Conservation (phyloP, 2,113 vertebrate genomes). For the Procavia capensis region DNA sequence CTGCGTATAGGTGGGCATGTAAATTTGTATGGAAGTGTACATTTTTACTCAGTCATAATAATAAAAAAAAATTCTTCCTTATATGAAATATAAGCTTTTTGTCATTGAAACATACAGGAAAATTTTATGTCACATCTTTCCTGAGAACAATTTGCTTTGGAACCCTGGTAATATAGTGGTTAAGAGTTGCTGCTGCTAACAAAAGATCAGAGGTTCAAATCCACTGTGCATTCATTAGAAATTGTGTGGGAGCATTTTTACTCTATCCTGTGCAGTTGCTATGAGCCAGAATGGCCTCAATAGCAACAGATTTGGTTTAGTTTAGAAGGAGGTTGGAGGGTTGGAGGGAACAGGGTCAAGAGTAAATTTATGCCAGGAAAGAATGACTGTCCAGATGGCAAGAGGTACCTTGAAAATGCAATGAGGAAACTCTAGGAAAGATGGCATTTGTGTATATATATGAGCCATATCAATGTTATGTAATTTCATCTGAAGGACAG, state of each 20-base stretch:
- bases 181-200: too few species aligned
- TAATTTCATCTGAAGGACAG: constrained; percentile 49
- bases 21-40: too few species aligned
- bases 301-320: too few species aligned
- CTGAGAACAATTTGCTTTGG: constrained; percentile 29
- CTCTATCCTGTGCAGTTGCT: too few species aligned
- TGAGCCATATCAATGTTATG: not conserved
- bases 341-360: not conserved
- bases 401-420: not conserved
- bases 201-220: too few species aligned
- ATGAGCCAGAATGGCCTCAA: too few species aligned
- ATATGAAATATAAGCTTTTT: not conserved
- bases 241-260: too few species aligned
- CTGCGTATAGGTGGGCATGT: too few species aligned
- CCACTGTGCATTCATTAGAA: too few species aligned
- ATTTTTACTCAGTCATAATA: too few species aligned
- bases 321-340: not conserved
- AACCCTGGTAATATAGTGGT: too few species aligned
- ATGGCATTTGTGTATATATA: not conserved
- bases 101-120: not conserved
- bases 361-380: not conserved
- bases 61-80: not conserved
- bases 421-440: not conserved
- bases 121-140: not conserved
- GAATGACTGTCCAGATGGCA: not conserved